Percentiles rank a stretch among this genome's conserved stretches.
Conservation (phyloP, 2,113 vertebrate species). For the Pao palembangensis region DNA sequence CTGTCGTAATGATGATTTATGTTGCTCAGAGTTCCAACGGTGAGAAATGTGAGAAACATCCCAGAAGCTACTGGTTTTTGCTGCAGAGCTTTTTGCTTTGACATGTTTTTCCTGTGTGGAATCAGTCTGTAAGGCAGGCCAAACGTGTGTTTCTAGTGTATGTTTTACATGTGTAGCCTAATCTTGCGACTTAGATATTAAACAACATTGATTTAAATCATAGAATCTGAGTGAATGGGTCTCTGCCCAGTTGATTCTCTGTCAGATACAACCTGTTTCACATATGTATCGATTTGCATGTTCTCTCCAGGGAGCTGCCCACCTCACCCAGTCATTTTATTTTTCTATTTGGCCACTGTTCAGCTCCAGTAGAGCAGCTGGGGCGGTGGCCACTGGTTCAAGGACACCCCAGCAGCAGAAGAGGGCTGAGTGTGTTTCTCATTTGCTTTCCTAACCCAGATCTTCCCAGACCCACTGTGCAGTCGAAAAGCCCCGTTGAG, state of each 20-base stretch:
- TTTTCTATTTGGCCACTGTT: constrained; percentile 37
- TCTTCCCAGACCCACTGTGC: constrained; percentile 16
- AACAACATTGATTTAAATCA: too few relatives aligned
- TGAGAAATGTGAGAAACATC: constrained; percentile 37
- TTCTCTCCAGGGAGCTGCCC: constrained; percentile 38
- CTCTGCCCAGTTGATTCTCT: constrained; percentile 9
- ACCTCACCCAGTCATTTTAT: constrained; percentile 28
- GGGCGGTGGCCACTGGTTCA: constrained; percentile 50
- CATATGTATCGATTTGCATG: constrained; percentile 36
- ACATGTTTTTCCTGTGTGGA: too few relatives aligned
- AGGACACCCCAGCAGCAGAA: constrained; percentile 47
- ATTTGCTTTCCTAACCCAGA: constrained; percentile 28
- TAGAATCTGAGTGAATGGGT: too few relatives aligned
- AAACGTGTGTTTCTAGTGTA: too few relatives aligned
- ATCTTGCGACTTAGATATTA: too few relatives aligned
- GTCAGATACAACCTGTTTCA: constrained; percentile 29
- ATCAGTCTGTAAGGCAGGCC: too few relatives aligned
- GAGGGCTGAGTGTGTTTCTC: constrained; percentile 29
- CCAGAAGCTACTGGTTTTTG: background rate
- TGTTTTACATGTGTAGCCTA: constrained; percentile 31
- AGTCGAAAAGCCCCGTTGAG: constrained; percentile 20
- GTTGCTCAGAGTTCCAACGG: constrained; percentile 68
- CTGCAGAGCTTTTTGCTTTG: too few relatives aligned
- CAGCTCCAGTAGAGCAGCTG: constrained; percentile 53
- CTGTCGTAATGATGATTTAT: constrained; percentile 76